phyloP scores from a whole-genome alignment of 2,888 invertebrate genomes.

The Cyaniris semiargus region DNA sequence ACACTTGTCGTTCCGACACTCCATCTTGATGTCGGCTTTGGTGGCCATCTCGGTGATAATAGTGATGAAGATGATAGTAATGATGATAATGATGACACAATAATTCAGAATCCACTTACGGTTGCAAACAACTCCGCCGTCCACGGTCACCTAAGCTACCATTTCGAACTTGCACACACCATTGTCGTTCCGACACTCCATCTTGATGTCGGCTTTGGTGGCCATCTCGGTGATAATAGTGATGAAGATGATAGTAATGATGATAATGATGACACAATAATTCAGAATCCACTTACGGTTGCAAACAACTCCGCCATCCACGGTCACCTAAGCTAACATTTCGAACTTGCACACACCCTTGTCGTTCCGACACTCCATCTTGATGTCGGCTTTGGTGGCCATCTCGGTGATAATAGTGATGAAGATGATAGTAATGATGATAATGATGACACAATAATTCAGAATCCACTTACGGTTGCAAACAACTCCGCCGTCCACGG shows the following conservation, averaged over 20 bases:
- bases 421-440: slow-evolving; percentile 49
- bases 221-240: too few species aligned
- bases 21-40: too few species aligned
- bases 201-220: too few species aligned
- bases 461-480: slow-evolving; percentile 84
- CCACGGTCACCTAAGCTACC: too few species aligned
- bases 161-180: too few species aligned
- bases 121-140: too few species aligned
- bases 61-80: too few species aligned
- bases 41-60: too few species aligned
- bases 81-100: too few species aligned
- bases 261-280: background rate
- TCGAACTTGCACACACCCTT: slow-evolving; percentile 90
- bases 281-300: slow-evolving; percentile 80
- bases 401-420: background rate
- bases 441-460: background rate
- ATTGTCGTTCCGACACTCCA: too few species aligned
- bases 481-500: slow-evolving; percentile 85
- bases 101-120: too few species aligned
- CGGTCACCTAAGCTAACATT: slow-evolving; percentile 84
- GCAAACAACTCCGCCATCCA: slow-evolving; percentile 87
- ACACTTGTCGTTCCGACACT: too few species aligned
- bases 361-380: slow-evolving; percentile 90
- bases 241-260: background rate
- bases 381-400: slow-evolving; percentile 60